Evolutionary conservation across 30 jellyfish, hydroid and myxozoan species (phyloP), one percentile per base, ranked within the genome.

Genomic region (Clytia hemisphaerica): DNA sequence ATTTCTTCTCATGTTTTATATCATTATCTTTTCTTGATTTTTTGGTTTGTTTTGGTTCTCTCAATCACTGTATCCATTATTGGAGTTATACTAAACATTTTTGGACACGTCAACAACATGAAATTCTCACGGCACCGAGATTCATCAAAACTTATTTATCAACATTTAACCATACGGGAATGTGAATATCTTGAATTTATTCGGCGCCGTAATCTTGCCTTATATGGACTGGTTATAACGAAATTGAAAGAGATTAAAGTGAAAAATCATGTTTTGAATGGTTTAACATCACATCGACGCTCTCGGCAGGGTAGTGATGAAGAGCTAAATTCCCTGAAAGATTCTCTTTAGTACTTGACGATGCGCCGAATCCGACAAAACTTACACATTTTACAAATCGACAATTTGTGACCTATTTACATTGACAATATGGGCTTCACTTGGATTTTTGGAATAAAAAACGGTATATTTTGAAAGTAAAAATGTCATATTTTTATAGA

Each of bases 121-220:
- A 19, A 35, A 28, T 69, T 53, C 22, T 22, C 49, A 5, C 28
- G 10, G 46, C 33, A 54, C 4, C 28, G 50, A 3, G 58, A 50
- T 27, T 21, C 61, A 25, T 37, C 81, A 1, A 69, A 50, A 45
- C 36, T 45, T 50, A 45, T 69, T 25, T 69, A 69, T 32, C 32
- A 54, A 1, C 49, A 24, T 49, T 30, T 69, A 42, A 69, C 81
- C 21, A 45, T 69, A 29, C 73, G 81, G 28, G 81, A 69, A 18
- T 69, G 81, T 32, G 81, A 69, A 29, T 69, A 69, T 45, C n/a
- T 69, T 19, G 81, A 69, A 32, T 69, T 69, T 29, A 49, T 69
- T 21, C 81, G 81, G 32, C 32, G 59, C 33, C 46, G 30, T 30
- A 48, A 69, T 45, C 81, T 69, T 45, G 76, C 71, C 6, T 33